Conservation (phyloP, 1,140 invertebrate genomes). For the Scaptomyza hsui region DNA sequence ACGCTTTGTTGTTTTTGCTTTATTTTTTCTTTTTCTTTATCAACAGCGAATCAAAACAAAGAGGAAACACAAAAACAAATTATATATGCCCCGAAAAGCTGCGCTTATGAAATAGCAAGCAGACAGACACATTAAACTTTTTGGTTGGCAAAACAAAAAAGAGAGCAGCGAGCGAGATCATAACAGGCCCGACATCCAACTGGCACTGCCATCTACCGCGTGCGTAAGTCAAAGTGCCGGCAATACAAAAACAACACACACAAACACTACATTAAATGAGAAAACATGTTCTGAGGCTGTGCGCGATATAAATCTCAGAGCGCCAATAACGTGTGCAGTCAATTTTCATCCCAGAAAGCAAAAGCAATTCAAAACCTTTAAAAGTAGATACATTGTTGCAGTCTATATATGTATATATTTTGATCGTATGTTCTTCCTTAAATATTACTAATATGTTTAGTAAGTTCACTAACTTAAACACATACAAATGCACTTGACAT, state of each 20-base stretch:
- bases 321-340: not conserved
- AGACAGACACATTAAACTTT: not conserved
- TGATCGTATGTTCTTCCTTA: slow-evolving; percentile 32
- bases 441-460: slow-evolving; percentile 31
- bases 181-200: slow-evolving; percentile 25
- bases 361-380: not conserved
- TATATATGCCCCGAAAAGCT: slow-evolving; percentile 51
- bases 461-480: slow-evolving; percentile 12
- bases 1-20: slow-evolving; percentile 22
- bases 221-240: slow-evolving; percentile 34
- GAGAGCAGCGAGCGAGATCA: slow-evolving; percentile 28
- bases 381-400: slow-evolving; percentile 2
- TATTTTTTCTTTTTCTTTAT: slow-evolving; percentile 40
- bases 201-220: slow-evolving; percentile 26
- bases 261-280: not conserved
- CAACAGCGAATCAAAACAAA: slow-evolving; percentile 66
- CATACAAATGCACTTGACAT: slow-evolving; percentile 11
- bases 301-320: not conserved
- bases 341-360: not conserved
- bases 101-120: slow-evolving; percentile 51
- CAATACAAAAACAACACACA: slow-evolving; percentile 18
- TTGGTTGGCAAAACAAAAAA: slow-evolving; percentile 3
- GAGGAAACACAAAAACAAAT: slow-evolving; percentile 65
- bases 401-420: slow-evolving; percentile 33
- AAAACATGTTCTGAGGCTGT: slow-evolving; percentile 40